Percentiles rank a stretch among this genome's conserved stretches.
These are phyloP conservation scores for Caerostris extrusa DNA, from an alignment of 1,140 invertebrate species.

Conservation along the genomic window DNA sequence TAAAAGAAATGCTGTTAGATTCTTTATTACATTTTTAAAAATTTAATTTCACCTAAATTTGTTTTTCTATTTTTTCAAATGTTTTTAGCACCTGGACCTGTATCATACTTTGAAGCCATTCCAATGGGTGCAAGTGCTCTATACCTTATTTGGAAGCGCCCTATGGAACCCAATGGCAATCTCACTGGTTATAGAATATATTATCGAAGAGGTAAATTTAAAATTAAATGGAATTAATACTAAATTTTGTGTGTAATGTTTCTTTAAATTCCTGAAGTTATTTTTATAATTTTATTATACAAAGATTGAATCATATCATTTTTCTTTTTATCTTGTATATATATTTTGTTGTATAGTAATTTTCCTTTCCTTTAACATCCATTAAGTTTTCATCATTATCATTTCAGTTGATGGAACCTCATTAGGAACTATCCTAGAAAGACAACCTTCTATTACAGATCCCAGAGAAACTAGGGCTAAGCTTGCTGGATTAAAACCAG, in stretches of 20 bases:
- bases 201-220: conserved; percentile 85
- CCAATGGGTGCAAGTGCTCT: conserved; percentile 94
- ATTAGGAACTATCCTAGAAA: conserved; percentile 86
- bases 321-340: neutral
- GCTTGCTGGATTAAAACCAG: conserved; percentile 90
- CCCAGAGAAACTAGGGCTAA: conserved; percentile 89
- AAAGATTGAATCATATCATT: neutral
- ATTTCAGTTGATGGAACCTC: conserved; percentile 81
- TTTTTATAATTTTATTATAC: neutral
- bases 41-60: neutral
- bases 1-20: too few species aligned
- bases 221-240: too few species aligned
- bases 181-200: conserved; percentile 96
- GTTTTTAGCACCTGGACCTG: conserved; percentile 89
- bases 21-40: neutral
- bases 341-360: neutral
- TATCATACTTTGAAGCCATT: conserved; percentile 89
- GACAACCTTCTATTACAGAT: conserved; percentile 89
- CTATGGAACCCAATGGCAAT: conserved; percentile 95
- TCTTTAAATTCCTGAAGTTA: too few species aligned
- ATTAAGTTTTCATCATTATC: conserved; percentile 2
- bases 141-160: conserved; percentile 94
- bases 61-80: neutral
- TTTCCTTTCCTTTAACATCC: neutral
- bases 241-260: too few species aligned